phyloP scores from a whole-genome alignment of 2,113 vertebrate species.

The Blennius ocellaris region DNA sequence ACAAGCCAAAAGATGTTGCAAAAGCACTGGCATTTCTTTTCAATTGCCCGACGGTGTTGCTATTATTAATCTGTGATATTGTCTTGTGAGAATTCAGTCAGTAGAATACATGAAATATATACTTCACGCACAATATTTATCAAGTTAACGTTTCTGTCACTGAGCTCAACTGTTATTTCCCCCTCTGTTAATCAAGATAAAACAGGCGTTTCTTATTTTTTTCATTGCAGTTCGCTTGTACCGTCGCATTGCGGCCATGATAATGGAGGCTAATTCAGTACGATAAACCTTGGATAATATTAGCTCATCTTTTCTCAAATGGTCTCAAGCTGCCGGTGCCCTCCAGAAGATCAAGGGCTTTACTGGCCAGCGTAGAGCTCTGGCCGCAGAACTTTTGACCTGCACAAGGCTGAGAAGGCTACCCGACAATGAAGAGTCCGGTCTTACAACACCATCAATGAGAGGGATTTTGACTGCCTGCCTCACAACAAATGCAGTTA shows the following conservation, averaged over 20 bases:
- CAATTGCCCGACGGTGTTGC: neutral
- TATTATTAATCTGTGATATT: neutral
- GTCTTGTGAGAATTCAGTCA: neutral
- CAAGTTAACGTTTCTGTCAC: neutral
- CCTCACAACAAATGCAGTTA: too few species aligned
- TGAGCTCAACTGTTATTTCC: constrained; percentile 2
- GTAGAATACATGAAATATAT: too few species aligned
- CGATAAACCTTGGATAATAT: constrained; percentile 68
- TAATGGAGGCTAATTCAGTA: constrained; percentile 60
- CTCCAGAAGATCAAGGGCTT: constrained; percentile 50
- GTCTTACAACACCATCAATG: too few species aligned
- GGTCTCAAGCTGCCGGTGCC: constrained; percentile 48
- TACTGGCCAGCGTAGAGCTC: constrained; percentile 24
- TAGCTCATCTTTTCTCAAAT: constrained; percentile 74
- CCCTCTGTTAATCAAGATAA: neutral
- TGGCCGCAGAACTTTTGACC: constrained; percentile 18
- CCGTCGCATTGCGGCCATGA: constrained; percentile 5
- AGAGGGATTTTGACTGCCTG: too few species aligned
- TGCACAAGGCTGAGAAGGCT: neutral
- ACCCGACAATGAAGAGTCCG: neutral
- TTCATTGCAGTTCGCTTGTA: constrained; percentile 2
- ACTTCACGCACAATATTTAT: neutral
- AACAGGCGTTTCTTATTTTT: constrained; percentile 1
- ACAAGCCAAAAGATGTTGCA: neutral
- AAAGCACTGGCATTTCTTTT: neutral